Conservation (phyloP, 2,113 vertebrate species). For the Tonatia bakeri region DNA sequence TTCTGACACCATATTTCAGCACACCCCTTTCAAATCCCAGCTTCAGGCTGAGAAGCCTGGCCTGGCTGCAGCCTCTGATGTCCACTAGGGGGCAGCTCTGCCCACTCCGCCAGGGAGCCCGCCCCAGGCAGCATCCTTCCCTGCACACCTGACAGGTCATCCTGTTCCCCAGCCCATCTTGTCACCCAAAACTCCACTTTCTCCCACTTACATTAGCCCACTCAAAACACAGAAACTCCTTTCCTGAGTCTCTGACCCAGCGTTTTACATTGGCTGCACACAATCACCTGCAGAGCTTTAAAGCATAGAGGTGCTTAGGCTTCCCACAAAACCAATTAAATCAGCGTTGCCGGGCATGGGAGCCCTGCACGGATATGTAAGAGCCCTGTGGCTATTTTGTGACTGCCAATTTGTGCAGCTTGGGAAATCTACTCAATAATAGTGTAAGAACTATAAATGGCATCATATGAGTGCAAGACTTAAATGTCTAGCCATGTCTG, state of each 20-base stretch:
- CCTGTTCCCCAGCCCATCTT: background rate
- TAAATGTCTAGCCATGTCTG: background rate
- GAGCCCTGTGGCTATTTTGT: background rate
- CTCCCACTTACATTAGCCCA: background rate
- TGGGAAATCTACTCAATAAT: background rate
- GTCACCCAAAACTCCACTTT: background rate
- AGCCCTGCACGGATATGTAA: background rate
- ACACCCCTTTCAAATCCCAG: background rate
- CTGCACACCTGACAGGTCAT: background rate
- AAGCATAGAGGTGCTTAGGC: background rate
- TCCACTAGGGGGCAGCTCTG: slow-evolving; percentile 50
- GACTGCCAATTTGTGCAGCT: background rate
- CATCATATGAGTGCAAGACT: background rate
- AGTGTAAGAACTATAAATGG: background rate
- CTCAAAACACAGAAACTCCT: background rate
- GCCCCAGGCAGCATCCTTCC: background rate
- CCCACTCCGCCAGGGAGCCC: background rate
- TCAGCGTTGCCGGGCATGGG: background rate
- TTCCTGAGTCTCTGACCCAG: background rate
- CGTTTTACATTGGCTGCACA: background rate
- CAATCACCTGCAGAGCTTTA: background rate
- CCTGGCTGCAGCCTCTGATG: background rate
- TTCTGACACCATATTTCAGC: slow-evolving; percentile 1
- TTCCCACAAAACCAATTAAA: background rate
- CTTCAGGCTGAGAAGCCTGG: background rate